A percentile compares a stretch with the other conserved stretches of the same genome.
Conservation (phyloP, 2,888 invertebrate genomes). For the Hypselothyrea guttata region DNA sequence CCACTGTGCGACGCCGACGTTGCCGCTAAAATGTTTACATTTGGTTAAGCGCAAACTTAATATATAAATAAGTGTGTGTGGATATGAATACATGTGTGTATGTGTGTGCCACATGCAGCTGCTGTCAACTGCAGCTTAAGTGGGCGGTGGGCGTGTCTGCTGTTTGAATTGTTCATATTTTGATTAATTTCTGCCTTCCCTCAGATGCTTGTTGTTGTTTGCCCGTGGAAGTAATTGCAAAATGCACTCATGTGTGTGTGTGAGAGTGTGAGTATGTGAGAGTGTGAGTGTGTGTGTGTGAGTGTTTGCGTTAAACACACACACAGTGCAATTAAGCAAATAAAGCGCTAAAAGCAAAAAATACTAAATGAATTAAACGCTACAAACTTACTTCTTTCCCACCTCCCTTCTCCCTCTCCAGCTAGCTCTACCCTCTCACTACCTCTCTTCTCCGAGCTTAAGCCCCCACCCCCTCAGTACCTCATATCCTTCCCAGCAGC, state of each 20-base stretch:
- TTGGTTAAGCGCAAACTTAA: slow-evolving; percentile 56
- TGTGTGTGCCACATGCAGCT: slow-evolving; percentile 27
- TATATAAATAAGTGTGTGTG: background rate
- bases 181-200: slow-evolving; percentile 61
- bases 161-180: slow-evolving; percentile 66
- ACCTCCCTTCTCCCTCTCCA: background rate
- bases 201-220: slow-evolving; percentile 44
- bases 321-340: slow-evolving; percentile 62
- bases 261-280: slow-evolving; percentile 18
- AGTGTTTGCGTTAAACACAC: slow-evolving; percentile 37
- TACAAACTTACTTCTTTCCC: slow-evolving; percentile 12
- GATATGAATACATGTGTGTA: slow-evolving; percentile 8
- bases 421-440: slow-evolving; percentile 5
- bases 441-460: too few relatives aligned
- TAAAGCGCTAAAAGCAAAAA: slow-evolving; percentile 63
- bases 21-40: slow-evolving; percentile 63
- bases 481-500: too few relatives aligned
- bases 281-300: slow-evolving; percentile 28
- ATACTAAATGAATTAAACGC: slow-evolving; percentile 70
- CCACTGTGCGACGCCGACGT: slow-evolving; percentile 3
- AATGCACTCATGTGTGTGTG: slow-evolving; percentile 40
- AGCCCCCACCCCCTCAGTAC: background rate
- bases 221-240: slow-evolving; percentile 64
- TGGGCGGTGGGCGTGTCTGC: slow-evolving; percentile 22
- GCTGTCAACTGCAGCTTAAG: slow-evolving; percentile 56